Evolutionary conservation across 2,888 invertebrate species (phyloP).

Genomic region (Tineola bisselliella): DNA sequence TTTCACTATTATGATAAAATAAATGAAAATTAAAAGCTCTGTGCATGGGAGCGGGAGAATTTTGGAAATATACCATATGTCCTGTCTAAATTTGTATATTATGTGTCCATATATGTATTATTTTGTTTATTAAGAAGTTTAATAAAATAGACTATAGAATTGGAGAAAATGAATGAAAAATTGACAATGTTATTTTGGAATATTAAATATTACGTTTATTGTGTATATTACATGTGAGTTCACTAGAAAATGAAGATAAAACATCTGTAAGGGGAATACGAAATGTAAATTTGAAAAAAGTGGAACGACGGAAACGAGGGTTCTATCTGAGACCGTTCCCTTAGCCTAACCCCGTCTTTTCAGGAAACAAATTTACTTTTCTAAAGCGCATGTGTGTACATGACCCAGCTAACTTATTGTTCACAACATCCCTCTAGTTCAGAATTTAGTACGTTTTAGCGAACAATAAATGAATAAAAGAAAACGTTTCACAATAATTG

Average conservation of each 20-base stretch:
- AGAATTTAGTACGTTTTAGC: too few relatives aligned
- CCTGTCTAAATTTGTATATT: too few relatives aligned
- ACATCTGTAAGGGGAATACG: background rate
- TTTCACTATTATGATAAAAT: background rate
- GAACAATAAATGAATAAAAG: too few relatives aligned
- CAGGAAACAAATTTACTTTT: conserved; percentile 1
- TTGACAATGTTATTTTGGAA: too few relatives aligned
- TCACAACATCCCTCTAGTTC: too few relatives aligned
- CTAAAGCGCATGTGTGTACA: background rate
- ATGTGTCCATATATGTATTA: too few relatives aligned
- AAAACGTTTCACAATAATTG: conserved; percentile 30
- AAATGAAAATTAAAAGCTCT: background rate
- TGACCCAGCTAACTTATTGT: background rate
- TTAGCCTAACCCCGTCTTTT: conserved; percentile 3
- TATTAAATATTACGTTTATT: too few relatives aligned
- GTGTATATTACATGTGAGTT: background rate
- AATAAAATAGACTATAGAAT: too few relatives aligned
- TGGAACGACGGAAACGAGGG: background rate
- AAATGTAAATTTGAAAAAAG: background rate
- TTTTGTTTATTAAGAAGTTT: too few relatives aligned
- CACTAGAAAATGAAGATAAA: background rate
- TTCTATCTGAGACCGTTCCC: background rate
- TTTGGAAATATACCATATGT: too few relatives aligned
- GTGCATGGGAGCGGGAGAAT: too few relatives aligned
- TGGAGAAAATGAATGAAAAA: too few relatives aligned